phyloP scores from a whole-genome alignment of 2,113 vertebrate genomes.

The Sander vitreus region DNA sequence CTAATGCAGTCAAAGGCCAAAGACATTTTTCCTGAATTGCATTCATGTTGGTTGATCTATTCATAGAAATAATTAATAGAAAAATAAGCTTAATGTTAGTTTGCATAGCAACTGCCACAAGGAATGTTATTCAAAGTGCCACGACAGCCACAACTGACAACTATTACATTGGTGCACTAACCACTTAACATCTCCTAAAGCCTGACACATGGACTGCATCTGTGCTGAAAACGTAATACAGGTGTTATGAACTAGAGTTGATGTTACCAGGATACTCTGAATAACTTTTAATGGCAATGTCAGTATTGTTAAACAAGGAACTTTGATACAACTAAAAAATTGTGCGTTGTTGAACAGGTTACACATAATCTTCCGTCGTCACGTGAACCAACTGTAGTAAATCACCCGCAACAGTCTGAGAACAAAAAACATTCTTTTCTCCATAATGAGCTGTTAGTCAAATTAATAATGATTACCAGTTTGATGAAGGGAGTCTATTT shows the following conservation, averaged over 20 bases:
- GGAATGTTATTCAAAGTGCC: constrained; percentile 31
- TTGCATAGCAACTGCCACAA: constrained; percentile 22
- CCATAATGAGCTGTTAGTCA: not conserved
- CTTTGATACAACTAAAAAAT: constrained; percentile 39
- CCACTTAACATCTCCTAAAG: constrained; percentile 17
- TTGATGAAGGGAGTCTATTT: constrained; percentile 35
- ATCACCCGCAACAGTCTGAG: not conserved
- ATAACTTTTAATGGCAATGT: constrained; percentile 1
- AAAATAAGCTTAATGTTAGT: constrained; percentile 33
- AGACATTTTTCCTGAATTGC: constrained; percentile 25
- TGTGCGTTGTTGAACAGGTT: constrained; percentile 62
- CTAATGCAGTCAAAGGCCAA: constrained; percentile 38
- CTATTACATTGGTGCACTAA: constrained; percentile 11
- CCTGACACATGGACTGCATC: constrained; percentile 47
- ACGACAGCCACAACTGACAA: constrained; percentile 20
- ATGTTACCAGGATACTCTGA: constrained; percentile 7
- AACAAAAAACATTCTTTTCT: constrained; percentile 30
- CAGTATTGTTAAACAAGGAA: constrained; percentile 49
- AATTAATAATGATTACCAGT: constrained; percentile 36
- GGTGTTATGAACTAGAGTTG: not conserved
- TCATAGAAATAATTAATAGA: constrained; percentile 35
- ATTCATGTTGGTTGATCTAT: constrained; percentile 32
- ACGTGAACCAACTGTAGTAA: constrained; percentile 31
- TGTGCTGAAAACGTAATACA: constrained; percentile 25
- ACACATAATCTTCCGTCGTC: constrained; percentile 24